Evolutionary conservation across 2,797 vertebrate species (phyloP).

Genomic region (Micrastur ruficollis): DNA sequence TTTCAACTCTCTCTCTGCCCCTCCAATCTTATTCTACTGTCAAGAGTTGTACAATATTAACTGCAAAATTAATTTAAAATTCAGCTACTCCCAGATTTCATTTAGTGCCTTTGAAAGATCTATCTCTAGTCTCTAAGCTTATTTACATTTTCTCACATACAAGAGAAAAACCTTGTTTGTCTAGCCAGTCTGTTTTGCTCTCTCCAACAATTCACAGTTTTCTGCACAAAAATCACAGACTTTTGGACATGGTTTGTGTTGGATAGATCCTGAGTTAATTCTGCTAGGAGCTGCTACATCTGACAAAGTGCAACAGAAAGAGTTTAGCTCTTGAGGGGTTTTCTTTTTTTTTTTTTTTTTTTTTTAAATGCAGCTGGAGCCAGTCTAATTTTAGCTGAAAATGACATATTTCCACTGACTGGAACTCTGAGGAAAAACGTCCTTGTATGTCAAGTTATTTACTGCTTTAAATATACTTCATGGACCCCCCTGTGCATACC

Average conservation of each 20-base stretch:
- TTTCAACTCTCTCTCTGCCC: not conserved
- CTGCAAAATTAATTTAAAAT: not conserved
- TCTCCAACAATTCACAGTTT: not conserved
- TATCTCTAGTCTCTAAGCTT: not conserved
- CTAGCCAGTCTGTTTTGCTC: not conserved
- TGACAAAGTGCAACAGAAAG: not conserved
- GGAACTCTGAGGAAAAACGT: not conserved
- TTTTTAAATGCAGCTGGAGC: not conserved
- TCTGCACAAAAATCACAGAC: not conserved
- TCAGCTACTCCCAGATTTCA: not conserved
- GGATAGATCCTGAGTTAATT: not conserved
- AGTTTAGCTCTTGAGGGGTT: not conserved
- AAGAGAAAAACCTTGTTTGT: not conserved
- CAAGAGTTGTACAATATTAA: not conserved
- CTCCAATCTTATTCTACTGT: not conserved
- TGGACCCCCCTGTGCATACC: not conserved
- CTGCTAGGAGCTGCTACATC: not conserved
- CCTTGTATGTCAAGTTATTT: not conserved
- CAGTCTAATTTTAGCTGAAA: constrained; percentile 51
- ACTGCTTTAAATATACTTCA: not conserved
- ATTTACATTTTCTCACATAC: not conserved
- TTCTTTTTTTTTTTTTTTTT: not conserved
- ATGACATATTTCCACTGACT: constrained; percentile 27
- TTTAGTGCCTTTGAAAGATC: not conserved
- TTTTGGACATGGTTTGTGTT: not conserved